Evolutionary conservation across 2,888 invertebrate species (phyloP).

Genomic region (Bombylius discolor): DNA sequence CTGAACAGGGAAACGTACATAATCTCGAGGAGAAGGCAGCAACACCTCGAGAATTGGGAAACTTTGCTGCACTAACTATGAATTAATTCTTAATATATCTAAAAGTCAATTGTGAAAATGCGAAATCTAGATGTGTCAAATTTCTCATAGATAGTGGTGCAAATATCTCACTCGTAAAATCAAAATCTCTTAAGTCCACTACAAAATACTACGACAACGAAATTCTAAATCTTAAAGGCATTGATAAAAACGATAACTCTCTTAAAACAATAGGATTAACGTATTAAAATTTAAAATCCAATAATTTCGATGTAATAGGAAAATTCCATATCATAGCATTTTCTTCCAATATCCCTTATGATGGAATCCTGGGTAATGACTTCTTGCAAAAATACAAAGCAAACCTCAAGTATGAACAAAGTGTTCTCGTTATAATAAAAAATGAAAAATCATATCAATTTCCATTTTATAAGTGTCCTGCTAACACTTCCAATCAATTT

Average conservation of each 20-base stretch:
- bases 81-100: neutral
- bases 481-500: too few relatives aligned
- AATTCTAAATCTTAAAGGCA: neutral
- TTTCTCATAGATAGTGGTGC: neutral
- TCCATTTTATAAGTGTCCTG: too few relatives aligned
- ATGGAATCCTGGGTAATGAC: conserved; percentile 2
- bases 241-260: neutral
- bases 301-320: neutral
- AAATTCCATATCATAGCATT: neutral
- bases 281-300: neutral
- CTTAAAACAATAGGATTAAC: neutral
- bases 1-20: neutral
- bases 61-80: neutral
- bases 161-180: neutral
- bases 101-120: neutral
- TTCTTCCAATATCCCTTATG: neutral
- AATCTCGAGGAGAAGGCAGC: neutral
- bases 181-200: neutral
- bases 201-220: neutral
- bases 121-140: neutral
- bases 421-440: neutral
- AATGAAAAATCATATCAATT: neutral
- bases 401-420: neutral
- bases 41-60: neutral
- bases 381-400: neutral